Evolutionary conservation across 92 coral and sea anemone genomes (phyloP), one percentile per base, ranked within the genome.

Genomic region (Phymanthus crucifer): DNA sequence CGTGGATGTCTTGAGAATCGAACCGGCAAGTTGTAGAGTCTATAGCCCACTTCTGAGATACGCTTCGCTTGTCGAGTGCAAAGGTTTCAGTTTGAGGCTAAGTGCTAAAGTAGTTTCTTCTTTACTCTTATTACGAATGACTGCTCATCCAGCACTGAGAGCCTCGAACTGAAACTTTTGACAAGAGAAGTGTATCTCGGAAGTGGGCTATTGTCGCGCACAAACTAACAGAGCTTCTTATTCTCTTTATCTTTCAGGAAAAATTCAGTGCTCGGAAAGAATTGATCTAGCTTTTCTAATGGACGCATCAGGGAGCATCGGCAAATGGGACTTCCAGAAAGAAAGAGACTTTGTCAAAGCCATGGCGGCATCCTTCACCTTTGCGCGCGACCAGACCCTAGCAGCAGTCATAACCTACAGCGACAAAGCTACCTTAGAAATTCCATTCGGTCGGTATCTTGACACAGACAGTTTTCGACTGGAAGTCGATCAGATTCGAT

Each of bases 241-340:
- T 32, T 65, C 18, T 35, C 65, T 11, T 77, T 46, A 24, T 31
- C 31, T 73, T 47, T 19, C 75, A 89, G 93, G 80, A 56, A 75
- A 85, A 75, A 52, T 77, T 19, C 32, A 29, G 52, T 92, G 97
- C 43, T 46, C 87, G 21, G 91, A 70, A 3, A 86, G 87, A 35
- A 86, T 87, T 61, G 94, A 94, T 68, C 72, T 94, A 18, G 94
- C 85, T 16, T 94, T 91, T 64, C 83, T 94, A 19, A 85, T 94
- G 83, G 98, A 94, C 73, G 89, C 89, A 34, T 94, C 98, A 13
- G 93, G 92, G 4, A 94, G 98, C 58, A 94, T 94, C 66, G 88
- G 90, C 2, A 78, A 78, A 21, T 69, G 75, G 17, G 92, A 94
- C 66, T 92, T 87, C 54, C 61, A 81, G 40, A 90, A 88, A 75